Percentiles rank a stretch among this genome's conserved stretches.
Conservation (phyloP, 2,888 invertebrate species). For the Pyralis farinalis region DNA sequence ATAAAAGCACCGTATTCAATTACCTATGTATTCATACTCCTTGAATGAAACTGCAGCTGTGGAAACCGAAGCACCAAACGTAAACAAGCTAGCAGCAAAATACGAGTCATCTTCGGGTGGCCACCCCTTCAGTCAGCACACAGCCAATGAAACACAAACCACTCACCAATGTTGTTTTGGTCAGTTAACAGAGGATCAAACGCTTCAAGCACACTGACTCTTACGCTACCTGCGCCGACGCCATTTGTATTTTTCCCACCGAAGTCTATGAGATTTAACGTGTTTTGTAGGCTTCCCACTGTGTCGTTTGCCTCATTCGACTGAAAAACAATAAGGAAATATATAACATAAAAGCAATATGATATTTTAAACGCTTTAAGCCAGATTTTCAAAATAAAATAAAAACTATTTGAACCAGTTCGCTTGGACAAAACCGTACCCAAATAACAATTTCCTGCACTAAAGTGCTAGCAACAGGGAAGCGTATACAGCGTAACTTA, state of each 20-base stretch:
- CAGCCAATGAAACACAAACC: constrained; percentile 44
- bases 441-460: too few species aligned
- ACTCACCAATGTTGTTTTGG: constrained; percentile 78
- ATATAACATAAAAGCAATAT: constrained; percentile 1
- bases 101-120: background rate
- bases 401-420: too few species aligned
- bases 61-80: too few species aligned
- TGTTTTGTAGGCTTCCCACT: constrained; percentile 56
- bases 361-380: constrained; percentile 3
- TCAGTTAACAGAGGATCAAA: constrained; percentile 92
- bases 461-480: too few species aligned
- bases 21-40: too few species aligned
- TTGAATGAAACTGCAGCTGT: too few species aligned
- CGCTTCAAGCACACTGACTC: constrained; percentile 89
- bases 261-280: constrained; percentile 71
- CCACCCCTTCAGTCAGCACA: background rate
- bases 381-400: too few species aligned
- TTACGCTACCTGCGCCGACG: constrained; percentile 69
- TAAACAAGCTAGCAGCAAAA: too few species aligned
- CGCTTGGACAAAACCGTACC: too few species aligned
- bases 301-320: constrained; percentile 65
- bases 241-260: constrained; percentile 45
- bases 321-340: constrained; percentile 31
- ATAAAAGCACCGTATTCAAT: too few species aligned
- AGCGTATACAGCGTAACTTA: too few species aligned